Base-by-base conservation (phyloP, 2,797 vertebrate species). In the Microctenopoma lineatum region DNA sequence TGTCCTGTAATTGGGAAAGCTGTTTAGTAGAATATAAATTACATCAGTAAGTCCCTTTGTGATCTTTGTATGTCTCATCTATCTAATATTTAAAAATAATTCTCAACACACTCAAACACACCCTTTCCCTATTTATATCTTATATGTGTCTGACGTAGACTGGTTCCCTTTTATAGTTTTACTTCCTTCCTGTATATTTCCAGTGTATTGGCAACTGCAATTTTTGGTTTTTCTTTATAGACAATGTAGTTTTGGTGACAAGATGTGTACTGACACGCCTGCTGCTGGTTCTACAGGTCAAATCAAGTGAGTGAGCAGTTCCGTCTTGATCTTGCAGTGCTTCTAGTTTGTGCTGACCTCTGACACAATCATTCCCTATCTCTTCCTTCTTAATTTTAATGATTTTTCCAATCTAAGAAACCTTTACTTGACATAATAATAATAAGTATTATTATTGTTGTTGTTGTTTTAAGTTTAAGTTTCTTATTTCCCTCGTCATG, bases 241-340 rank as follows among this genome's bases (percentile, higher is more conserved):
- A 70, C 47, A 55, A 34, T 51, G 13, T 4, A 36, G 34, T 32
- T 8, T 51, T 10, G 4, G 39, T 70, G 26, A 47, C 7, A 57
- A 59, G 52, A 47, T 59, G 32, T 67, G 26, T 67, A 59, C 51
- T 32, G 63, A 21, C 21, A 21, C 1, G 21, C 1, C 21, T 21
- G 21, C 21, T 21, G 21, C 21, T 21, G 21, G 21, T 21, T 80
- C 36, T 46, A 76, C 67, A 87, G 76, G 83, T 88, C 80, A 87
- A 60, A 59, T 56, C 63, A 26, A 50, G 26, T 62, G 60, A 74
- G 34, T 66, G 69, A 70, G 70, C 53, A 58, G 14, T 48, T 59
- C 42, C 44, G 56, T 45, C 64, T 77, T 88, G 84, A 85, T 87
- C 70, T 81, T 47, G 3, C 50, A 47, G 67, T 0, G 1, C 51